phyloP scores from a whole-genome alignment of 2,113 vertebrate species.

The Atrichornis clamosus region DNA sequence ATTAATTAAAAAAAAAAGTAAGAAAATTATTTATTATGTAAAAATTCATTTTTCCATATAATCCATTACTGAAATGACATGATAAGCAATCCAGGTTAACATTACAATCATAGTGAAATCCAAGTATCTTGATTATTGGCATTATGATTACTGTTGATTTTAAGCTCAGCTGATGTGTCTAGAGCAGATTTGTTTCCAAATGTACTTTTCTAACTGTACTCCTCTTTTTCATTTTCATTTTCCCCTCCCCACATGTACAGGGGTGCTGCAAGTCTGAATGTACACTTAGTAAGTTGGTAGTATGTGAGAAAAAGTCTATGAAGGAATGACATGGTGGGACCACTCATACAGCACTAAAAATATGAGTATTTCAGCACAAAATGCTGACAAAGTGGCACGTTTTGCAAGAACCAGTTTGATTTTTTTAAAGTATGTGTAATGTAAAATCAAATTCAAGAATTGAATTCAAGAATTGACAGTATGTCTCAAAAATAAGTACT shows the following conservation, averaged over 20 bases:
- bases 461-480: not conserved
- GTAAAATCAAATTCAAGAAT: not conserved
- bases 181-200: not conserved
- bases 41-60: not conserved
- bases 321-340: not conserved
- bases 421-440: not conserved
- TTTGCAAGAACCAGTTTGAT: not conserved
- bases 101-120: not conserved
- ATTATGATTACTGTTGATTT: not conserved
- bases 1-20: not conserved
- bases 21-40: not conserved
- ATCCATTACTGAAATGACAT: not conserved
- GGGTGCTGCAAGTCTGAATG: not conserved
- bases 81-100: not conserved
- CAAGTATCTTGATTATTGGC: not conserved
- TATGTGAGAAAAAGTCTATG: not conserved
- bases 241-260: not conserved
- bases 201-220: not conserved
- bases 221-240: not conserved
- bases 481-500: not conserved
- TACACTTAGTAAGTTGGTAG: not conserved
- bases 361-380: not conserved
- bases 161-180: not conserved
- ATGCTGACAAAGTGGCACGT: not conserved
- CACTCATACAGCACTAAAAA: not conserved